Evolutionary conservation across 2,888 invertebrate genomes (phyloP).

Genomic region (Tachystola acroxantha): DNA sequence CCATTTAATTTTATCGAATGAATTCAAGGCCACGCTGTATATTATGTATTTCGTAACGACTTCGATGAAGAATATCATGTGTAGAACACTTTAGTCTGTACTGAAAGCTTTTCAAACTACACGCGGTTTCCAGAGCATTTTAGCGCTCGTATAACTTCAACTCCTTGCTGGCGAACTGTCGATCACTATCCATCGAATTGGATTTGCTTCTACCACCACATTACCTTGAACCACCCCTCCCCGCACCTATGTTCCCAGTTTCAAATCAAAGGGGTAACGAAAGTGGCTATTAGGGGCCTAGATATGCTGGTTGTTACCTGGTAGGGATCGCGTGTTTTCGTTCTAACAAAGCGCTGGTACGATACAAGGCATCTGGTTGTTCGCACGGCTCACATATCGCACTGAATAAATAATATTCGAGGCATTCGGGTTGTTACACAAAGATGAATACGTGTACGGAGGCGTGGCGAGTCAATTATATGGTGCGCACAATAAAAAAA

Average conservation of each 20-base stretch:
- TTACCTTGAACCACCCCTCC: neutral
- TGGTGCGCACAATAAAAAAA: slow-evolving; percentile 15
- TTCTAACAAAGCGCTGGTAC: slow-evolving; percentile 13
- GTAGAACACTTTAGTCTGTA: too few relatives aligned
- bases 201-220: neutral
- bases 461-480: slow-evolving; percentile 2
- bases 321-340: slow-evolving; percentile 13
- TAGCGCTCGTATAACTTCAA: neutral
- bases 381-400: slow-evolving; percentile 17
- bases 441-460: slow-evolving; percentile 11
- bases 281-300: slow-evolving; percentile 1
- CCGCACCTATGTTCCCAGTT: neutral
- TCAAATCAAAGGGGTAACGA: neutral
- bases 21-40: too few relatives aligned
- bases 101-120: too few relatives aligned
- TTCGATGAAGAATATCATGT: too few relatives aligned
- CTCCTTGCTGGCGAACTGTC: neutral
- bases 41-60: too few relatives aligned
- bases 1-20: too few relatives aligned
- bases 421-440: slow-evolving; percentile 14
- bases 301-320: slow-evolving; percentile 5
- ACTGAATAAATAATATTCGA: slow-evolving; percentile 19
- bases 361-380: slow-evolving; percentile 13
- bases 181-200: slow-evolving; percentile 2
- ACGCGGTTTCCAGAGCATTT: neutral